Evolutionary conservation across 2,797 vertebrate species (phyloP).

Genomic region (Poecilia gillii): DNA sequence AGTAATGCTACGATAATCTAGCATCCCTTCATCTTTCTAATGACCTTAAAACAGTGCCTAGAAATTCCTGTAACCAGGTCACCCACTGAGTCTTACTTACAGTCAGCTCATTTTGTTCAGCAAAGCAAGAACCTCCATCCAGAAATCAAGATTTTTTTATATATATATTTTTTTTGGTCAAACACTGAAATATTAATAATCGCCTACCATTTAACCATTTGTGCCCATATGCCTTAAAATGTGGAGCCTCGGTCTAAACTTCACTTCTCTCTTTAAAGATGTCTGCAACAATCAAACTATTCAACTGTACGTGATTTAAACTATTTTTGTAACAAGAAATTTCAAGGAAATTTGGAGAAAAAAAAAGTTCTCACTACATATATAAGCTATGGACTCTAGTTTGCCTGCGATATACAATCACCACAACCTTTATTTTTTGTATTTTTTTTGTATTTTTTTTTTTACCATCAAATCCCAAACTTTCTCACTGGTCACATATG

Average conservation of each 20-base stretch:
- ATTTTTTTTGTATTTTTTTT: background rate
- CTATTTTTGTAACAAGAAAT: conserved; percentile 65
- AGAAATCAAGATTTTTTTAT: conserved; percentile 2
- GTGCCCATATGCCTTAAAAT: conserved; percentile 72
- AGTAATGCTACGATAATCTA: conserved; percentile 23
- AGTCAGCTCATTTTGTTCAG: conserved; percentile 25
- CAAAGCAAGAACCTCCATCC: conserved; percentile 29
- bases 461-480: background rate
- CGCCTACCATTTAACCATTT: conserved; percentile 12
- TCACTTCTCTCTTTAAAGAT: conserved; percentile 43
- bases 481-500: conserved; percentile 37
- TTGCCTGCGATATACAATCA: conserved; percentile 93
- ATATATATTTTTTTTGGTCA: background rate
- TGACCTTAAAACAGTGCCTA: conserved; percentile 70
- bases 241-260: conserved; percentile 28
- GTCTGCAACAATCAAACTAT: conserved; percentile 63
- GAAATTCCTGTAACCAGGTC: conserved; percentile 39
- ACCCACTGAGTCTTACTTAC: conserved; percentile 28
- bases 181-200: conserved; percentile 31
- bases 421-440: conserved; percentile 68
- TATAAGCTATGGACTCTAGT: conserved; percentile 38
- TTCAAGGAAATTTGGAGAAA: conserved; percentile 60
- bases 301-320: conserved; percentile 78
- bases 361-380: conserved; percentile 31
- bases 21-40: conserved; percentile 38